Conservation (phyloP, 2,888 invertebrate genomes). For the Beris morrisii region DNA sequence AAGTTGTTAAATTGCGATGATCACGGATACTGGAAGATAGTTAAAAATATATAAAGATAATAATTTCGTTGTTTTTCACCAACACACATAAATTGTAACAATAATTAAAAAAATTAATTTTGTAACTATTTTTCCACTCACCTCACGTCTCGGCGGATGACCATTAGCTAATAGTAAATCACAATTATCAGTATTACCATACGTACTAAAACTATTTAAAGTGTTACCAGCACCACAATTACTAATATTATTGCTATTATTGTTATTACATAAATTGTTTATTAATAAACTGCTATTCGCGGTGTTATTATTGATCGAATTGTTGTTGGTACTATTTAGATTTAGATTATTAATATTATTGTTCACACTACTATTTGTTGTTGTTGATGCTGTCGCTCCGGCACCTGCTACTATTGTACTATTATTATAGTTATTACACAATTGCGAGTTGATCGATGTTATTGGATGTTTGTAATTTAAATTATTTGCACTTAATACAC, state of each 20-base stretch:
- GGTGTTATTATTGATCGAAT: conserved; percentile 32
- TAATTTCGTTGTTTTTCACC: neutral
- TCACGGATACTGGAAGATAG: too few relatives aligned
- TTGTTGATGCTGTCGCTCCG: conserved; percentile 23
- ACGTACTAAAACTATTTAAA: conserved; percentile 42
- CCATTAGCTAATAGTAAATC: conserved; percentile 55
- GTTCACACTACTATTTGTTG: conserved; percentile 34
- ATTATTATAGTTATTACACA: conserved; percentile 32
- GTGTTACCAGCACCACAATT: conserved; percentile 42
- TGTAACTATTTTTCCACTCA: conserved; percentile 40
- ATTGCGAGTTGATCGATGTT: conserved; percentile 15
- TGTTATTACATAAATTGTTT: conserved; percentile 43
- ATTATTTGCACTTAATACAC: conserved; percentile 41
- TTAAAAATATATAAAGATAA: too few relatives aligned
- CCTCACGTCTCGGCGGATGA: conserved; percentile 56
- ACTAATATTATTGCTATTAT: conserved; percentile 44
- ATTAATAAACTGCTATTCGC: conserved; percentile 40
- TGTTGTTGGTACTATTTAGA: conserved; percentile 37
- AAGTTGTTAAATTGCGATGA: too few relatives aligned
- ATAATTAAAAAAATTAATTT: neutral
- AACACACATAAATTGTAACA: neutral
- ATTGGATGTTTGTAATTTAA: conserved; percentile 37
- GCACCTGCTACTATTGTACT: conserved; percentile 12
- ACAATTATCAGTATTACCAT: conserved; percentile 48
- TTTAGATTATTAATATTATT: conserved; percentile 36